Conservation (phyloP, 2,888 invertebrate genomes). For the Pheosia tremula region DNA sequence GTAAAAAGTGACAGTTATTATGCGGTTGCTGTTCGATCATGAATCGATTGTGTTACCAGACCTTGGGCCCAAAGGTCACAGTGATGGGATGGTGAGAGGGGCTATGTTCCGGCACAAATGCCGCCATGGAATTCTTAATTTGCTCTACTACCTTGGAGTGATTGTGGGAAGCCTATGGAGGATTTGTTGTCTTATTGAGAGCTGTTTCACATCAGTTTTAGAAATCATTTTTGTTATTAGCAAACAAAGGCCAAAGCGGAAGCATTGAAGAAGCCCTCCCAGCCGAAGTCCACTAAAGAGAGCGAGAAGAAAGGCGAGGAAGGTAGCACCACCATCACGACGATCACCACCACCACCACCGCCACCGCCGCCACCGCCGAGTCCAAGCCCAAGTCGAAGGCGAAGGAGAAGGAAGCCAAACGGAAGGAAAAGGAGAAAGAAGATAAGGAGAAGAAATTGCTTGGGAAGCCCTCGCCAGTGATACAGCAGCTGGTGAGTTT, state of each 20-base stretch:
- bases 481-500: constrained; percentile 46
- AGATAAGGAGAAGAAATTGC: constrained; percentile 53
- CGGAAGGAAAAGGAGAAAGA: constrained; percentile 47
- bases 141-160: too few relatives aligned
- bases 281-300: constrained; percentile 59
- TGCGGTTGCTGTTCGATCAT: too few relatives aligned
- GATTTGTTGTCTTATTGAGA: too few relatives aligned
- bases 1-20: too few relatives aligned
- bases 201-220: neutral
- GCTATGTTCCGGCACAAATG: too few relatives aligned
- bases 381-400: constrained; percentile 46
- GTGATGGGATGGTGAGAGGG: too few relatives aligned
- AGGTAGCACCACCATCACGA: constrained; percentile 45
- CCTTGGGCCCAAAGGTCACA: too few relatives aligned
- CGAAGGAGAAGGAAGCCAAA: constrained; percentile 42
- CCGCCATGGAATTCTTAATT: too few relatives aligned
- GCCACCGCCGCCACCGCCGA: constrained; percentile 56
- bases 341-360: constrained; percentile 31
- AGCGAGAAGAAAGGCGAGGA: constrained; percentile 62
- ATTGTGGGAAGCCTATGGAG: too few relatives aligned
- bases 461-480: constrained; percentile 47
- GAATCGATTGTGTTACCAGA: too few relatives aligned
- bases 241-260: constrained; percentile 85
- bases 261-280: constrained; percentile 81
- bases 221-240: constrained; percentile 29